Conservation (phyloP, 1,140 invertebrate genomes). For the Zophobas atratus region DNA sequence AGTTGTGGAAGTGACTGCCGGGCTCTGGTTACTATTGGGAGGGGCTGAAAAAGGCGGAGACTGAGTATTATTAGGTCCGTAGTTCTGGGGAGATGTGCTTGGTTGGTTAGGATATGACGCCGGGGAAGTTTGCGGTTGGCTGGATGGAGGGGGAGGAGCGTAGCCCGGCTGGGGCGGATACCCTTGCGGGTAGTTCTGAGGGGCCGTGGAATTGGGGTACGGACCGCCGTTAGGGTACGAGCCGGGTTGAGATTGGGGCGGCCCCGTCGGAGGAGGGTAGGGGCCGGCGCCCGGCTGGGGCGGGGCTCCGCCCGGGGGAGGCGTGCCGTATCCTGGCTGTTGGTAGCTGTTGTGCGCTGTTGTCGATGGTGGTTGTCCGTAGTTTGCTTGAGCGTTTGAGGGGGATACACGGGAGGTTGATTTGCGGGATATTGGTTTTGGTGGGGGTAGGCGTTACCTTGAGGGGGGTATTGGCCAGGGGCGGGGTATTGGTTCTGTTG, state of each 20-base stretch:
- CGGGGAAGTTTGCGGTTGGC: constrained; percentile 63
- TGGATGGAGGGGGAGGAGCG: constrained; percentile 52
- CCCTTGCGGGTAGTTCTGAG: constrained; percentile 67
- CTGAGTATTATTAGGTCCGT: constrained; percentile 66
- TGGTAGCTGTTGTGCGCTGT: constrained; percentile 65
- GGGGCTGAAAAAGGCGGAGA: constrained; percentile 63
- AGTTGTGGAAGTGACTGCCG: constrained; percentile 60
- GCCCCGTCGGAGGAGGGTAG: constrained; percentile 65
- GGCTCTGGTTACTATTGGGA: constrained; percentile 61
- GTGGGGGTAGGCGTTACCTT: constrained; percentile 69
- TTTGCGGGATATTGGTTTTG: constrained; percentile 69
- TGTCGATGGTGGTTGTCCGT: constrained; percentile 68
- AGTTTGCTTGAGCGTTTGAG: constrained; percentile 68
- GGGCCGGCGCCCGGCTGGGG: constrained; percentile 61
- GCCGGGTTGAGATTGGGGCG: constrained; percentile 67
- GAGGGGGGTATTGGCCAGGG: constrained; percentile 68
- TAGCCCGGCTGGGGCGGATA: constrained; percentile 61
- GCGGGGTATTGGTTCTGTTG: constrained; percentile 72
- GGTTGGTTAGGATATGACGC: constrained; percentile 58
- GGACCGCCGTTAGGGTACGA: constrained; percentile 65
- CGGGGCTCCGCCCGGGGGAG: constrained; percentile 57
- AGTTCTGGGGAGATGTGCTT: constrained; percentile 62
- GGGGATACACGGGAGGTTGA: constrained; percentile 68
- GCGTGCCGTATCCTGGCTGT: constrained; percentile 64
- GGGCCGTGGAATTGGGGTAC: constrained; percentile 65